A percentile compares a stretch with the other conserved stretches of the same genome.
Conservation (phyloP, 1,140 invertebrate genomes). For the Drosophila burlai region DNA sequence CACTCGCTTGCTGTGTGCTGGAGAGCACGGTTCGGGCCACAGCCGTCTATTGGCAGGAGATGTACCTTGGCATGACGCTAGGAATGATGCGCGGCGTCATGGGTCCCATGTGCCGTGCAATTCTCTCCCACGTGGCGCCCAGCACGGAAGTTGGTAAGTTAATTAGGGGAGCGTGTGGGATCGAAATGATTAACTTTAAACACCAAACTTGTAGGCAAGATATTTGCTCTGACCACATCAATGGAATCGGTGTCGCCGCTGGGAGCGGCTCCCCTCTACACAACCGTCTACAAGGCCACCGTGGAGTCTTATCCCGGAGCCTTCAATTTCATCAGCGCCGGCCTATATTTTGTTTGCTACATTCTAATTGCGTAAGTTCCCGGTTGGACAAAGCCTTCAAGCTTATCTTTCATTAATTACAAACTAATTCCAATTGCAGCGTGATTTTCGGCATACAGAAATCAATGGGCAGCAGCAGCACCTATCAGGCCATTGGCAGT, state of each 20-base stretch:
- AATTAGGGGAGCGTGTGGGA: not conserved
- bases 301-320: slow-evolving; percentile 86
- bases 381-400: no score
- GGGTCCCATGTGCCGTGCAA: slow-evolving; percentile 88
- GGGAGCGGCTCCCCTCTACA: slow-evolving; percentile 87
- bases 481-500: slow-evolving; percentile 72
- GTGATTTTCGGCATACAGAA: slow-evolving; percentile 70
- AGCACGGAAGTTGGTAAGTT: slow-evolving; percentile 88
- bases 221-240: slow-evolving; percentile 88
- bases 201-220: slow-evolving; percentile 85
- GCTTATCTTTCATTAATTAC: not conserved
- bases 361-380: slow-evolving; percentile 86
- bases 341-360: slow-evolving; percentile 73
- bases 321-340: slow-evolving; percentile 86
- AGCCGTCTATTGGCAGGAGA: slow-evolving; percentile 87
- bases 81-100: slow-evolving; percentile 87
- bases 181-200: not conserved
- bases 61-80: slow-evolving; percentile 87
- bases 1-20: slow-evolving; percentile 79
- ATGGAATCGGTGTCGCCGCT: slow-evolving; percentile 88
- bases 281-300: slow-evolving; percentile 87
- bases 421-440: slow-evolving; percentile 27
- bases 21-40: slow-evolving; percentile 86
- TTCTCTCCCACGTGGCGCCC: slow-evolving; percentile 88
- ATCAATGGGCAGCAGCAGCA: slow-evolving; percentile 56